These are phyloP conservation scores for Esperia sulphurella DNA, from an alignment of 2,888 invertebrate species.

Conservation along the genomic window DNA sequence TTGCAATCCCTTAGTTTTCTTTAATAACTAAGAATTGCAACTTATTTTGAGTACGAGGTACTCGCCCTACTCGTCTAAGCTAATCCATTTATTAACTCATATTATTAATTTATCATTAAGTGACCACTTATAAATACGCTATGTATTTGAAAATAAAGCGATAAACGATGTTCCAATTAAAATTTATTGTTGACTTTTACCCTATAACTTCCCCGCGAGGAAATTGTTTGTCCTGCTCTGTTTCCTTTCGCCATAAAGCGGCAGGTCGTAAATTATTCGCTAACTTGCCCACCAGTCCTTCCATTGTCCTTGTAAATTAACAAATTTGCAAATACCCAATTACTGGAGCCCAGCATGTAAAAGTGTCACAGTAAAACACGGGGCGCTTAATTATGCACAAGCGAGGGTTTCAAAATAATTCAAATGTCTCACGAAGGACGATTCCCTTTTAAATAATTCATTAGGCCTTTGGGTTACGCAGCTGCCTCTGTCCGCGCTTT, in stretches of 20 bases:
- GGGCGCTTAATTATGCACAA: conserved; percentile 57
- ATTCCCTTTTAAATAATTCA: conserved; percentile 66
- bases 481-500: conserved; percentile 42
- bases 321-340: conserved; percentile 31
- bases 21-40: no score
- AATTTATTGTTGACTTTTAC: background rate
- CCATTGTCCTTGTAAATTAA: conserved; percentile 27
- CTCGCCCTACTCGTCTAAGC: no score
- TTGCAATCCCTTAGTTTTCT: no score
- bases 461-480: conserved; percentile 50
- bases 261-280: conserved; percentile 10
- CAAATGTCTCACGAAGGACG: conserved; percentile 57
- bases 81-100: no score
- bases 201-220: background rate
- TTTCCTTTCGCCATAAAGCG: background rate
- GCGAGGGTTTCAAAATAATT: conserved; percentile 63
- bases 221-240: background rate
- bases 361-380: conserved; percentile 39
- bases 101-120: no score
- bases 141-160: background rate
- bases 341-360: conserved; percentile 24
- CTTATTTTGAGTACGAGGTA: no score
- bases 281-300: conserved; percentile 21
- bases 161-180: conserved; percentile 1
- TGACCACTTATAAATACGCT: no score